Evolutionary conservation across 92 coral and sea anemone species (phyloP), one percentile per base, ranked within the genome.

Genomic region (Umimayanthus chanpuru): DNA sequence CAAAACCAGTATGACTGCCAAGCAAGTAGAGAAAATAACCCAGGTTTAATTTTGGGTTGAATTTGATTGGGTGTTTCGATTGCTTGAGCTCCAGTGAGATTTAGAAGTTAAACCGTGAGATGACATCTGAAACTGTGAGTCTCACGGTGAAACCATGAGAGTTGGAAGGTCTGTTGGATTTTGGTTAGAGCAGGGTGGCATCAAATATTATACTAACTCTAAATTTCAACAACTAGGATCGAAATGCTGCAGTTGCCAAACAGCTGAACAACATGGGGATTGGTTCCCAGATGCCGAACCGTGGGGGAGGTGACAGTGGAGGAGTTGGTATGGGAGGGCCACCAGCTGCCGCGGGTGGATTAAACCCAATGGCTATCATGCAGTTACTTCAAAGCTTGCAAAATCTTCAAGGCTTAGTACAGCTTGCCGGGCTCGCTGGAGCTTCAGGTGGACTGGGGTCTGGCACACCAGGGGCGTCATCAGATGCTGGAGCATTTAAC

Each of bases 361-460:
- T 90, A 86, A 95, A 92, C 79, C 99, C 96, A 2, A 81, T 97
- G 90, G 99, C 99, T 2, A 85, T 95, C 30, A 79, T 97, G 14
- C 98, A 97, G 77, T 85, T 97, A 58, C 91, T 96, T n/a, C 98
- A 94, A 83, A 94, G 96, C 81, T 91, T 96, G 1, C 94, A 93
- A 18, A 85, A 53, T n/a, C 79, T 89, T 55, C 81, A 89, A 26
- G 85, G 83, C 73, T 43, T 82, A 74, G 84, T 81, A 16, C 88
- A 80, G 78, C 80, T 89, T 29, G 91, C 88, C 16, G 77, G 85
- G 55, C 86, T 91, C 23, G 91, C 91, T 23, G 82, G 91, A 71
- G 84, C 72, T 43, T 64, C 82, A 11, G 53, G 81, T 55, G 83
- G 73, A 47, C 25, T 86, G 43, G 81, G 73, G 9, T 39, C 82